Evolutionary conservation across 2,113 vertebrate genomes (phyloP).

Genomic region (Misgurnus anguillicaudatus): DNA sequence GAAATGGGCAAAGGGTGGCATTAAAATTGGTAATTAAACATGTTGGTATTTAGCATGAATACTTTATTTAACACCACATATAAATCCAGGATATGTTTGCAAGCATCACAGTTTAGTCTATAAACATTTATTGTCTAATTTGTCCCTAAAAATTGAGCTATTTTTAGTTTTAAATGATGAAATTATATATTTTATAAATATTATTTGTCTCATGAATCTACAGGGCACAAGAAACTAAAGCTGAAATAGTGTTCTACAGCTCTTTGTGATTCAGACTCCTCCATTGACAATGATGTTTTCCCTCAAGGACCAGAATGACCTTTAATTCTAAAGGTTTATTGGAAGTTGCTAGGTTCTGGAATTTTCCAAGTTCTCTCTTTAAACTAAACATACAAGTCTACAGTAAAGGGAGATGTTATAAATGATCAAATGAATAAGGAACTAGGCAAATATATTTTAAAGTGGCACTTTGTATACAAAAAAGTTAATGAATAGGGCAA

Average conservation of each 20-base stretch:
- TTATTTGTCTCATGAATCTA: conserved; percentile 22
- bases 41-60: neutral
- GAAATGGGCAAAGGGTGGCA: neutral
- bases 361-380: neutral
- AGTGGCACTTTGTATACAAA: too few species aligned
- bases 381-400: too few species aligned
- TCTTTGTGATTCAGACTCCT: conserved; percentile 2
- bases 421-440: too few species aligned
- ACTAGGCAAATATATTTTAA: too few species aligned
- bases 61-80: neutral
- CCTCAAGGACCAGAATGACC: conserved; percentile 46
- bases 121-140: neutral
- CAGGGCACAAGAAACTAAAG: neutral
- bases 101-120: neutral
- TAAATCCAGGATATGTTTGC: too few species aligned
- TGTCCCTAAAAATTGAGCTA: neutral
- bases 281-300: conserved; percentile 13
- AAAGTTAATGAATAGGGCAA: too few species aligned
- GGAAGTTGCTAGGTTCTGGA: conserved; percentile 54
- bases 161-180: neutral
- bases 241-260: conserved; percentile 4
- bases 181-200: neutral
- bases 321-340: conserved; percentile 55
- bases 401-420: too few species aligned
- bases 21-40: neutral